Percentiles rank a stretch among this genome's conserved stretches.
phyloP scores from a whole-genome alignment of 2,113 vertebrate species.

The Dasyprocta punctata region DNA sequence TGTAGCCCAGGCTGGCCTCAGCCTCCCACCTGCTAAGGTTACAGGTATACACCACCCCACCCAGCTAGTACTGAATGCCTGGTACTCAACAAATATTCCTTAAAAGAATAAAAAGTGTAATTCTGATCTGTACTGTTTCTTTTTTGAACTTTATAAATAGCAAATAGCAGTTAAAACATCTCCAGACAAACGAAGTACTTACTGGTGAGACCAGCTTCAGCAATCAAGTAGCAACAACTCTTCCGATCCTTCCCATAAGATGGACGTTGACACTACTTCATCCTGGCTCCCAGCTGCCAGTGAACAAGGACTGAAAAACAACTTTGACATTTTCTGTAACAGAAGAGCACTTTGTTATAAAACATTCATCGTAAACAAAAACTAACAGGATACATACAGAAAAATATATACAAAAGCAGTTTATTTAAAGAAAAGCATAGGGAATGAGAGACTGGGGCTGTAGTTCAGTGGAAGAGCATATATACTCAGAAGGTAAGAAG shows the following conservation, averaged over 20 bases:
- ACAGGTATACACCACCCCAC: neutral
- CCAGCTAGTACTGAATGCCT: neutral
- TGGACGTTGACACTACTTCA: neutral
- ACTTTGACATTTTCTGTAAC: neutral
- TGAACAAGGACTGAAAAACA: neutral
- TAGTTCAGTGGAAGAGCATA: neutral
- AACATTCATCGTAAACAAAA: conserved; percentile 18
- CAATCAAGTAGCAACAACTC: neutral
- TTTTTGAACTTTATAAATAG: conserved; percentile 20
- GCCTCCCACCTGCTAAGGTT: neutral
- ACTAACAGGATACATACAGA: neutral
- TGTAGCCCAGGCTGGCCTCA: neutral
- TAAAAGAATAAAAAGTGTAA: neutral
- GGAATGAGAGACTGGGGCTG: neutral
- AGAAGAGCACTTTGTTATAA: conserved; percentile 11
- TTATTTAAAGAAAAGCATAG: conserved; percentile 24
- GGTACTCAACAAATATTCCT: neutral
- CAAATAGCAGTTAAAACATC: neutral
- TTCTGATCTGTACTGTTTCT: neutral
- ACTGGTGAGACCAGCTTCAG: neutral
- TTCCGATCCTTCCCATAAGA: neutral
- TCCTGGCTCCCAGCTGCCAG: neutral
- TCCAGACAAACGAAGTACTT: neutral
- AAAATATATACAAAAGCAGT: neutral
- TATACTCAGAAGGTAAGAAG: neutral